Percentiles rank a stretch among this genome's conserved stretches.
Conservation (phyloP, 2,113 vertebrate genomes). For the Bubo scandiacus region DNA sequence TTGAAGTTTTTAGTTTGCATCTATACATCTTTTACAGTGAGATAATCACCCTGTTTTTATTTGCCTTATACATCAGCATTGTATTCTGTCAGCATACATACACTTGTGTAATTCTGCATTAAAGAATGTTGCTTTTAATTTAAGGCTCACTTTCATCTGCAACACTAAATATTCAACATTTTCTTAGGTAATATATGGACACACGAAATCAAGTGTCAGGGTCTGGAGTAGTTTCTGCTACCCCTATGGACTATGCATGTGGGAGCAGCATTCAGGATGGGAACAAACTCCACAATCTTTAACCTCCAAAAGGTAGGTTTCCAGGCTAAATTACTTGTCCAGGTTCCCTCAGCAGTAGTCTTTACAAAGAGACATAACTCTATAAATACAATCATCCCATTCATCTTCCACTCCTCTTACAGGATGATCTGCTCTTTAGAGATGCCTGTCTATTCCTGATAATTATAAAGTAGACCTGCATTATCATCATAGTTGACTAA, state of each 20-base stretch:
- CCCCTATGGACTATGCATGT: fast-evolving
- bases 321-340: neutral
- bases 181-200: neutral
- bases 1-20: neutral
- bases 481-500: neutral
- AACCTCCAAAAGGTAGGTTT: neutral
- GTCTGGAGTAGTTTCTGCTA: neutral
- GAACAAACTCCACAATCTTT: neutral
- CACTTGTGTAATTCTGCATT: neutral
- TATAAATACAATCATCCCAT: neutral
- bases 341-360: neutral
- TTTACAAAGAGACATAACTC: neutral
- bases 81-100: neutral
- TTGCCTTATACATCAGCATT: neutral
- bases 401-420: neutral
- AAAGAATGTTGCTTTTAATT: neutral
- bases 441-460: neutral
- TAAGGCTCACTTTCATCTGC: neutral
- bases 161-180: neutral
- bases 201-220: neutral
- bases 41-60: neutral
- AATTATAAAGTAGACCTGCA: neutral
- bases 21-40: neutral
- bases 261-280: neutral
- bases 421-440: neutral